Evolutionary conservation across 2,113 vertebrate genomes (phyloP).

Genomic region (Naja naja): DNA sequence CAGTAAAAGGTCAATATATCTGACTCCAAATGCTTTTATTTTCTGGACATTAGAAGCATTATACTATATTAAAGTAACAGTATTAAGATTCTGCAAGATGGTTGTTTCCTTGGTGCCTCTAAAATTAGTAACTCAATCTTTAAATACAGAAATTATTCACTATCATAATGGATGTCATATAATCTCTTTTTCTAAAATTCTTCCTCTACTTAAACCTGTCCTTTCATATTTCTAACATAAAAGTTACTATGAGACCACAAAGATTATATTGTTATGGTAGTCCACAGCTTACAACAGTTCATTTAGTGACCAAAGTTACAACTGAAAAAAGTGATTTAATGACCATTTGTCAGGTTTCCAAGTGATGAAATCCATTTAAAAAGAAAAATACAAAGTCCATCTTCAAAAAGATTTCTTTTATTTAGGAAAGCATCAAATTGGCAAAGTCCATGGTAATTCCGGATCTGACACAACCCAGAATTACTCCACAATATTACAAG

Average conservation of each 20-base stretch:
- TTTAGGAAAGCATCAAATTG: too few relatives aligned
- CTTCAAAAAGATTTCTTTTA: too few relatives aligned
- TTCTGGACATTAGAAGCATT: background rate
- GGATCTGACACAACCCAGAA: too few relatives aligned
- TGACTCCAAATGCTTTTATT: background rate
- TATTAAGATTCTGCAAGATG: background rate
- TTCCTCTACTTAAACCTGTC: background rate
- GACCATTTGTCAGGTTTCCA: background rate
- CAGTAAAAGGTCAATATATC: background rate
- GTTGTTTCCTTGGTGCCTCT: background rate
- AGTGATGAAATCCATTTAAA: too few relatives aligned
- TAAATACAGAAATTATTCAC: background rate
- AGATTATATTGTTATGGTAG: background rate
- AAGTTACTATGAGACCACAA: background rate
- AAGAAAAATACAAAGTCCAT: too few relatives aligned
- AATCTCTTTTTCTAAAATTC: background rate
- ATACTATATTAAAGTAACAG: background rate
- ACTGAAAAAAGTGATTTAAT: background rate
- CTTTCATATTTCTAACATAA: background rate
- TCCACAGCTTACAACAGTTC: background rate
- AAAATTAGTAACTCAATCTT: background rate
- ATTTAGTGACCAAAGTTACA: background rate
- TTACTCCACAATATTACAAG: too few relatives aligned
- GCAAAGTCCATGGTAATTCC: too few relatives aligned
- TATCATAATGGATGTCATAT: background rate